Evolutionary conservation across 2,113 vertebrate genomes (phyloP), one percentile per base, ranked within the genome.

Genomic region (Propithecus coquereli): DNA sequence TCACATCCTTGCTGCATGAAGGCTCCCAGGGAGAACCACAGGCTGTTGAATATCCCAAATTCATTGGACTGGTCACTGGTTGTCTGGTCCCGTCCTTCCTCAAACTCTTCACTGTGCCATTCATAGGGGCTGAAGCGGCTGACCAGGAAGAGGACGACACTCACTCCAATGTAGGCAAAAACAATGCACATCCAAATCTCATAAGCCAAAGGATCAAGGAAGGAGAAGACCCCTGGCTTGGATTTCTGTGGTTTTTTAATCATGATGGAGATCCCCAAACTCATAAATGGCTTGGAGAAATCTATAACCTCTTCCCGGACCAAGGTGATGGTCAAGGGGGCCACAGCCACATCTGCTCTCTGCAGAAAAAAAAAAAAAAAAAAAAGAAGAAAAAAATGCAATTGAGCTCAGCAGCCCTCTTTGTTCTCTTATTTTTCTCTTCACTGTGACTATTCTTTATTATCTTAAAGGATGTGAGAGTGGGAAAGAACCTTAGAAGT

Each of bases 121-220:
- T 99, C 99, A 0, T 99, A 99, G 0, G 99, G 99, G 97, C 99
- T 99, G 99, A 99, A 99, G 84, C 99, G 99, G 94, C 99, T 99
- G 97, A 99, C 99, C 76, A 99, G 98, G 98, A 99, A 99, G 81
- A 99, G 99, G 40, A 99, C 99, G 1, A 99, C 99, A 0, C 99
- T 99, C 95, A 99, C 99, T 81, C 99, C 99, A 27, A 99, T 99
- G 99, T 99, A 99, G 98, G 99, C 99, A 68, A 99, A 99, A 70
- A 99, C 99, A 1, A 99, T 99, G 98, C 99, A 99, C 99, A 99
- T 99, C 99, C 99, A 99, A 96, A 99, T 99, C 98, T 99, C 99
- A 0, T 99, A 99, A 57, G 99, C 99, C 98, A 99, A 98, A 2
- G 99, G 99, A 98, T 99, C 99, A 97, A 99, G 99, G 98, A 99